Base-by-base conservation (phyloP, 2,113 vertebrate genomes). In the Strigops habroptila region DNA sequence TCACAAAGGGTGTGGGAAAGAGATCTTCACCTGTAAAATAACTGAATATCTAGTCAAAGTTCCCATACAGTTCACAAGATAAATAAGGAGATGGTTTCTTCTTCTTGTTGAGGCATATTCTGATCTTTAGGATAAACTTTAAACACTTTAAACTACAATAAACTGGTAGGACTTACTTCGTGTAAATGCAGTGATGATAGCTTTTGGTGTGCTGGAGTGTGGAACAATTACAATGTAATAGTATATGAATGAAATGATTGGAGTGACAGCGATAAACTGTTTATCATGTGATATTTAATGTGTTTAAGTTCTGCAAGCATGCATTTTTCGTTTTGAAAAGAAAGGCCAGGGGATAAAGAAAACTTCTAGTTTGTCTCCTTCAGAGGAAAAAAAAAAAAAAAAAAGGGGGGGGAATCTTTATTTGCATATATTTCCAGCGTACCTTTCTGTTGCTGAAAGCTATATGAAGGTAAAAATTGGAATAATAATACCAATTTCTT, bases 31-130 rank as follows among this genome's bases (percentile, higher is more conserved):
- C 88, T 65, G 30, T 90, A 62, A 91, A 82, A 73, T 49, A 10
- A 44, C 33, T 71, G 74, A 83, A 75, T 93, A 64, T 79, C 91
- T 68, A 81, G 57, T 67, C 75, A 35, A 89, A 91, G 67, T 92
- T 95, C 21, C 31, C 5, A 3, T 70, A 62, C 35, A 88, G 62
- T 97, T 90, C 86, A 86, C 85, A 68, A 74, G 92, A 90, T 95
- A 95, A 96, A 90, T 76, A 88, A 91, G 84, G 91, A 48, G 65
- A 81, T 79, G 12, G 88, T 95, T 93, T 94, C 79, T 53, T 83
- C 62, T 59, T 5, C 78, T 95, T 97, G 85, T 95, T 90, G 95
- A 93, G 77, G 70, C 68, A 31, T 95, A 79, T 90, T 77, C 85
- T 92, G 55, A 93, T 95, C 53, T 95, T 86, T 33, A 53, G 75